Evolutionary conservation across 2,888 invertebrate genomes (phyloP).

Genomic region (Furcula furcula): DNA sequence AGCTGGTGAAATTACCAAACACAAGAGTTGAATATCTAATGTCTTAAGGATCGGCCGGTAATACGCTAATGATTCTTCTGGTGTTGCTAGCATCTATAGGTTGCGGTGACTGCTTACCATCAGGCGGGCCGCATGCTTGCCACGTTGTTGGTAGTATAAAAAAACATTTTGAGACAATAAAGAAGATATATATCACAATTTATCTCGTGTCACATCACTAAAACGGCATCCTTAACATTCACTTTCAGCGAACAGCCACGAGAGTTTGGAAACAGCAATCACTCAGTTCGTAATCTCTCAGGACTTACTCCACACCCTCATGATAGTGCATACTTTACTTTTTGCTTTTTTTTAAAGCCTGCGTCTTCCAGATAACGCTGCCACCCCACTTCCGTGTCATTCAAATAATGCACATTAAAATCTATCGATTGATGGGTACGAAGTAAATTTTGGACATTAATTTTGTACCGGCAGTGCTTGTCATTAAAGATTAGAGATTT

Average conservation of each 20-base stretch:
- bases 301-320: conserved; percentile 64
- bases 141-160: too few relatives aligned
- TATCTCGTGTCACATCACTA: conserved; percentile 13
- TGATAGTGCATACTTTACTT: conserved; percentile 50
- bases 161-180: too few relatives aligned
- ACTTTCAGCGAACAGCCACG: conserved; percentile 56
- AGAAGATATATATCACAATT: too few relatives aligned
- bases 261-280: conserved; percentile 75
- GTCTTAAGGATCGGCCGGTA: too few relatives aligned
- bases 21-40: too few relatives aligned
- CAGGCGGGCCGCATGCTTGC: too few relatives aligned
- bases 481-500: neutral
- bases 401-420: conserved; percentile 35
- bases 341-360: conserved; percentile 68
- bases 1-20: too few relatives aligned
- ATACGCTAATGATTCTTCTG: too few relatives aligned
- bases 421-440: conserved; percentile 32
- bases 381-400: conserved; percentile 44
- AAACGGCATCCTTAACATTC: conserved; percentile 50
- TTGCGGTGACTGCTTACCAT: too few relatives aligned
- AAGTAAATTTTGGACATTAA: conserved; percentile 13
- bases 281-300: conserved; percentile 78
- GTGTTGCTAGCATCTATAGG: too few relatives aligned
- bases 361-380: conserved; percentile 62
- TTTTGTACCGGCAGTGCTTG: conserved; percentile 7